Conservation (phyloP, 2,888 invertebrate genomes). For the Dendrolimus pini region DNA sequence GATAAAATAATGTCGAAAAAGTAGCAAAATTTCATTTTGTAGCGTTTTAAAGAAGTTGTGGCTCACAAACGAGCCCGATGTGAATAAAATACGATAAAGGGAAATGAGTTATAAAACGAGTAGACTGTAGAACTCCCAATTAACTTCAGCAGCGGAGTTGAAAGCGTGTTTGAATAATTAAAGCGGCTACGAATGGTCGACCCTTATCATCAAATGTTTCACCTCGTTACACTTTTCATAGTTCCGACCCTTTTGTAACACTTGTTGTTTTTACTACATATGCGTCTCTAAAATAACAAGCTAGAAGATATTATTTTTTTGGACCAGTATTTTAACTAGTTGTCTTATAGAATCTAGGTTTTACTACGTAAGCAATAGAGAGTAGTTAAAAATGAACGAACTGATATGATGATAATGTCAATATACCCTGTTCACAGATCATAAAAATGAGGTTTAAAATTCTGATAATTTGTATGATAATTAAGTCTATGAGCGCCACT, state of each 20-base stretch:
- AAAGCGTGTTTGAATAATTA: conserved; percentile 62
- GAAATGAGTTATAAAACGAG: conserved; percentile 37
- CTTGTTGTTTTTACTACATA: background rate
- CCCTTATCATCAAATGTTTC: conserved; percentile 55
- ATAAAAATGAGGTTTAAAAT: no score
- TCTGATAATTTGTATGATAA: no score
- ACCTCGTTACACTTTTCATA: conserved; percentile 50
- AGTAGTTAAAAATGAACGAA: no score
- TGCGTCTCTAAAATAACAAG: no score
- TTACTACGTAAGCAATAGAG: no score
- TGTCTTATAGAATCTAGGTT: no score
- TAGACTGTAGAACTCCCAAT: conserved; percentile 50
- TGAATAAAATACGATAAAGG: conserved; percentile 37
- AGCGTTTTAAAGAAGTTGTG: background rate
- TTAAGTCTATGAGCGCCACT: no score
- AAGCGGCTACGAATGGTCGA: conserved; percentile 29
- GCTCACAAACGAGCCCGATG: conserved; percentile 1
- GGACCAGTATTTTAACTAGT: no score
- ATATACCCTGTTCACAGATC: no score
- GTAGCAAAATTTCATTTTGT: background rate
- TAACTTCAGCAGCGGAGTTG: conserved; percentile 47
- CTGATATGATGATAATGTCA: no score
- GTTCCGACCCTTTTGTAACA: conserved; percentile 33
- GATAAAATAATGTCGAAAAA: no score
- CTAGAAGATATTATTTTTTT: no score